Evolutionary conservation across 2,113 vertebrate species (phyloP).

Genomic region (Tenrec ecaudatus): DNA sequence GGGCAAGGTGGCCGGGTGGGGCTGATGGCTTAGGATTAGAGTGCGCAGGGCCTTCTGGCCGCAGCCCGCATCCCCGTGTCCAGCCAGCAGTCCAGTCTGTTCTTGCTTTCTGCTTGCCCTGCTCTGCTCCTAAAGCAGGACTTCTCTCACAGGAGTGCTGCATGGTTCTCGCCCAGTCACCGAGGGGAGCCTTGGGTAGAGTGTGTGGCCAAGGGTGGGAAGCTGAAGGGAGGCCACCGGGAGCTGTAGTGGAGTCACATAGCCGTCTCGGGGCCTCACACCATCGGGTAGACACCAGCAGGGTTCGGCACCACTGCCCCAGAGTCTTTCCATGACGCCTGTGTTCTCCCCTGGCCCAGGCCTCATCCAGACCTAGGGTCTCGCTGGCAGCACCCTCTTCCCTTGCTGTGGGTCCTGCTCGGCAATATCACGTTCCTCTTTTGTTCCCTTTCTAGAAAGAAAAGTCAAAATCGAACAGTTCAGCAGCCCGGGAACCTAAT

Average conservation of each 20-base stretch:
- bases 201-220: not conserved
- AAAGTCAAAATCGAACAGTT: constrained; percentile 91
- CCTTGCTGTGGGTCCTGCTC: not conserved
- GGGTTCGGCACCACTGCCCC: not conserved
- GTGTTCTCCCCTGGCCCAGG: not conserved
- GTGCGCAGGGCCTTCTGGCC: not conserved
- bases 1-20: not conserved
- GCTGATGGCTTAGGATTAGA: not conserved
- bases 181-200: not conserved
- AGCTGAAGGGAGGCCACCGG: not conserved
- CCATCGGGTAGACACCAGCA: not conserved
- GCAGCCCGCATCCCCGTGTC: not conserved
- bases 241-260: not conserved
- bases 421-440: constrained; percentile 64
- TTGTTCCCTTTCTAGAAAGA: constrained; percentile 90
- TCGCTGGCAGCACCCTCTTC: not conserved
- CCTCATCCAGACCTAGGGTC: not conserved
- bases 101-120: not conserved
- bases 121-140: not conserved
- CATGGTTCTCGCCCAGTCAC: not conserved
- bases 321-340: not conserved
- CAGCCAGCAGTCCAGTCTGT: not conserved
- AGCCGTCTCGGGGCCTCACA: not conserved
- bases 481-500: constrained; percentile 89
- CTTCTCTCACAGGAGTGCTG: constrained; percentile 10